phyloP scores from a whole-genome alignment of 2,113 vertebrate species.

The Phyllopteryx taeniolatus region DNA sequence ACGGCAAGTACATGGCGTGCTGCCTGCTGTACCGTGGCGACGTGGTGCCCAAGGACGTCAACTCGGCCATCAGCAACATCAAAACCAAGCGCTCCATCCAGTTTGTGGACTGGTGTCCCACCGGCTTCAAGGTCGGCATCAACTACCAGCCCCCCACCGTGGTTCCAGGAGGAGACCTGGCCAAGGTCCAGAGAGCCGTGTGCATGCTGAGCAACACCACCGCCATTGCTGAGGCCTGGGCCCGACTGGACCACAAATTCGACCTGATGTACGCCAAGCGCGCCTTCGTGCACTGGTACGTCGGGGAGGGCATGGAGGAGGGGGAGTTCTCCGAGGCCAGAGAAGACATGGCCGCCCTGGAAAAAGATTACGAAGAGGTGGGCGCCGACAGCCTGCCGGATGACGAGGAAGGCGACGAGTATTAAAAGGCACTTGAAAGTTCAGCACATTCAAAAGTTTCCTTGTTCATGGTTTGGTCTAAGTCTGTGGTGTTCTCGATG shows the following conservation, averaged over 20 bases:
- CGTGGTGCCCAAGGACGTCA: conserved; percentile 61
- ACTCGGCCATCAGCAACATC: conserved; percentile 46
- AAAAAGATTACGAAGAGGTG: conserved; percentile 88
- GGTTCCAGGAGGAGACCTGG: conserved; percentile 80
- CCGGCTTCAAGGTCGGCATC: conserved; percentile 84
- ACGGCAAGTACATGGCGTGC: conserved; percentile 62
- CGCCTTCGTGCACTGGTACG: conserved; percentile 46
- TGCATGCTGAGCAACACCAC: conserved; percentile 86
- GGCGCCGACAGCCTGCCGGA: conserved; percentile 53
- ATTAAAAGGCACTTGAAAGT: not conserved
- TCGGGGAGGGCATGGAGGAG: conserved; percentile 83
- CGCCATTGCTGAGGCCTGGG: conserved; percentile 84
- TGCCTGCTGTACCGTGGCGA: conserved; percentile 60
- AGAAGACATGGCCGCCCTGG: conserved; percentile 85
- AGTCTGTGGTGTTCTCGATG: not conserved
- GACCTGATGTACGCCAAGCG: conserved; percentile 52
- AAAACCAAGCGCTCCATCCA: conserved; percentile 71
- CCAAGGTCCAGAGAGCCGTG: conserved; percentile 80
- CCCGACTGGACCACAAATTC: conserved; percentile 82
- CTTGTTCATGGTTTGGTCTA: not conserved
- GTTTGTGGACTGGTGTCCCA: conserved; percentile 85
- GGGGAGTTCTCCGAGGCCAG: conserved; percentile 84
- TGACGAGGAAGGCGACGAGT: conserved; percentile 1
- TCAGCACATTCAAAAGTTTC: not conserved
- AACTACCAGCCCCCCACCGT: conserved; percentile 84